Conservation (phyloP, 37 sponge, comb jelly and placozoan species). For the Beroe forskalii region DNA sequence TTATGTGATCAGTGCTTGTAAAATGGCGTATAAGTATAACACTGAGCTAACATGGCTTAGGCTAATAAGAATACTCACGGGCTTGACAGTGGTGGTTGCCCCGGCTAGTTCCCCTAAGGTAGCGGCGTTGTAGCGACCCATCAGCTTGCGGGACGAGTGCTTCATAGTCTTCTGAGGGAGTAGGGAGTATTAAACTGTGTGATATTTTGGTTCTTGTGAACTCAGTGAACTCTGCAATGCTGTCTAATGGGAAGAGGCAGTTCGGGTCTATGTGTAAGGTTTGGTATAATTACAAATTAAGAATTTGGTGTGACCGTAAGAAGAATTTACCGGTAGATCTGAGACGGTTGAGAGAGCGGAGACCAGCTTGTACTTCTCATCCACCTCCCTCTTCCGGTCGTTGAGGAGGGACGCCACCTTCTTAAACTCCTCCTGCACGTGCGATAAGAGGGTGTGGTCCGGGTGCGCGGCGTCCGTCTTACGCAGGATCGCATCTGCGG, state of each 20-base stretch:
- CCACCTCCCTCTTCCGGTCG: background rate
- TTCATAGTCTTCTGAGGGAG: background rate
- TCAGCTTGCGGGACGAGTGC: background rate
- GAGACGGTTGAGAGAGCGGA: background rate
- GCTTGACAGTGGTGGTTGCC: background rate
- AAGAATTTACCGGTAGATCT: background rate
- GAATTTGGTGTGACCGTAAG: too few relatives aligned
- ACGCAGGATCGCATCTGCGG: background rate
- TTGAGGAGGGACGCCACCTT: background rate
- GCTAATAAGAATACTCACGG: too few relatives aligned
- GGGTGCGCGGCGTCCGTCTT: background rate
- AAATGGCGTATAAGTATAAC: too few relatives aligned
- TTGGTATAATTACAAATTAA: too few relatives aligned
- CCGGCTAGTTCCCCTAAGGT: background rate
- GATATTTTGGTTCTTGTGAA: too few relatives aligned
- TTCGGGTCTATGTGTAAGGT: too few relatives aligned
- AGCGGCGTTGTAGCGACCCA: background rate
- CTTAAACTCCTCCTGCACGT: background rate
- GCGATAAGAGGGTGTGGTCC: background rate
- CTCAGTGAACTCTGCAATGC: too few relatives aligned
- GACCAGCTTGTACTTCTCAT: background rate
- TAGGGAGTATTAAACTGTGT: too few relatives aligned
- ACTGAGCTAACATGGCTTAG: too few relatives aligned
- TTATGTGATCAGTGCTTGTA: too few relatives aligned
- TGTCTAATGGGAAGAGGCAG: too few relatives aligned